Evolutionary conservation across 2,113 vertebrate genomes (phyloP), one percentile per base, ranked within the genome.

Genomic region (Microcebus griseorufus): DNA sequence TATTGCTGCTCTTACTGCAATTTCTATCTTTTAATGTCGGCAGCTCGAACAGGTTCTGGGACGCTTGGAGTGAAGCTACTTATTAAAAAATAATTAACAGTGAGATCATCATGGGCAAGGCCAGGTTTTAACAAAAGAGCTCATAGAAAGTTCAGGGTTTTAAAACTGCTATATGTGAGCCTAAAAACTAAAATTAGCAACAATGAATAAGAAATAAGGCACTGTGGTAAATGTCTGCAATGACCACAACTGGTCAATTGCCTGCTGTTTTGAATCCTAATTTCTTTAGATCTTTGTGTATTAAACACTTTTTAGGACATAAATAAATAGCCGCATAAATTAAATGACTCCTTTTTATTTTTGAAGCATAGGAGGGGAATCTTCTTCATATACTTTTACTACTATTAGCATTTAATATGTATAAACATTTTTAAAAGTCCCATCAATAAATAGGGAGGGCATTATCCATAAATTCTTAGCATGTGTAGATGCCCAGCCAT

Each of bases 1-100:
- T 76, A 75, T 0, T 85, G 14, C 48, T 60, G 34, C 11, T 85
- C 65, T 92, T 94, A 78, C 92, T 14, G n/a, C 37, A 69, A 42
- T 88, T 88, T 78, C 45, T 81, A 34, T 55, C 64, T 84, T 98
- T 93, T 85, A 88, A 62, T 23, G 5, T 23, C 94, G 69, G 32
- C 86, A 96, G 86, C 27, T 97, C 88, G 86, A 91, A 80, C n/a
- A 90, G 85, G n/a, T 89, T 94, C 60, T 91, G 22, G 65, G 17
- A 81, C 83, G 65, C 62, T 85, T 88, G 18, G 39, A 45, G 22
- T 88, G 58, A 95, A 90, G 42, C n/a, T 97, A 78, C 85, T 80
- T 94, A 94, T 88, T 97, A 97, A 94, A 93, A 95, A 88, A 95
- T 89, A 96, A 84, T 91, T 93, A 95, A 92, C 39, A 88, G 70